phyloP scores from a whole-genome alignment of 2,888 invertebrate species.

The Spatulosminthurus flaviceps region DNA sequence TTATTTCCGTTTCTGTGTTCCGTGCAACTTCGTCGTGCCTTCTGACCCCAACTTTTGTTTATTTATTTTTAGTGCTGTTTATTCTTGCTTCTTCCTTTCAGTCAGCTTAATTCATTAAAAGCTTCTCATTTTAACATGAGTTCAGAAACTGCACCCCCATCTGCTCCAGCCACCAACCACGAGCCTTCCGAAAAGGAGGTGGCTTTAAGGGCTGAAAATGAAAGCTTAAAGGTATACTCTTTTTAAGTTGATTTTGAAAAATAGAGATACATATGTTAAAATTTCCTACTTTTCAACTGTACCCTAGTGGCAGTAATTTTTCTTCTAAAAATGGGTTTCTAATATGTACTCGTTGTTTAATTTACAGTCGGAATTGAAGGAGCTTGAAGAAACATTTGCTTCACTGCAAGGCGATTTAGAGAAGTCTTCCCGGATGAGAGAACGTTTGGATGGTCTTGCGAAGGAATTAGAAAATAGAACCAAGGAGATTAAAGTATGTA shows the following conservation, averaged over 20 bases:
- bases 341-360: neutral
- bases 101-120: neutral
- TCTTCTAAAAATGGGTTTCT: too few relatives aligned
- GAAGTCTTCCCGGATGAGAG: conserved; percentile 57
- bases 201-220: conserved; percentile 57
- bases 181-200: conserved; percentile 56
- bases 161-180: neutral
- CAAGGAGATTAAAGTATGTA: conserved; percentile 61
- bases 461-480: conserved; percentile 62
- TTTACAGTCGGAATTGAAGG: conserved; percentile 58
- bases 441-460: conserved; percentile 60
- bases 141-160: neutral
- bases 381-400: conserved; percentile 55
- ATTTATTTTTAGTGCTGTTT: neutral
- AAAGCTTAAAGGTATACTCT: conserved; percentile 58
- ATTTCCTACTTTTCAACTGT: too few relatives aligned
- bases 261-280: too few relatives aligned
- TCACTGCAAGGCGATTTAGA: conserved; percentile 55
- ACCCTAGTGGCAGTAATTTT: too few relatives aligned
- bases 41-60: conserved; percentile 10
- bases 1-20: neutral
- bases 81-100: neutral
- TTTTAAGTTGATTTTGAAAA: too few relatives aligned
- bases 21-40: neutral
- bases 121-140: too few relatives aligned